These are phyloP conservation scores for Troides aeacus DNA, from an alignment of 2,888 invertebrate genomes.

Conservation along the genomic window DNA sequence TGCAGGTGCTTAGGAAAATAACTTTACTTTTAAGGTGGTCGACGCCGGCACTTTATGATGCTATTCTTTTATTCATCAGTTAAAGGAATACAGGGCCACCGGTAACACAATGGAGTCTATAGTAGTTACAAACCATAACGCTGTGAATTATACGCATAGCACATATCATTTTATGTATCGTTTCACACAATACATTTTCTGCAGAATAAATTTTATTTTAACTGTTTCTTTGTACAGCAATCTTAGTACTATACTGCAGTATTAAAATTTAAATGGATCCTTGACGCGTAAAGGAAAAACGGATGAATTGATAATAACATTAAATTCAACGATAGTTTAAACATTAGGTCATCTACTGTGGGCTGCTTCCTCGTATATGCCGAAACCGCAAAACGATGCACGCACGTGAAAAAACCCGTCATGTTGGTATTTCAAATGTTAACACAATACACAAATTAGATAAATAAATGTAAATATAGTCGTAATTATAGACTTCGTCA, in stretches of 20 bases:
- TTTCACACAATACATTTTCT: neutral
- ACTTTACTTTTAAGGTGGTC: constrained; percentile 19
- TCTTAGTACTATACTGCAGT: too few species aligned
- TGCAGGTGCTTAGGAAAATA: constrained; percentile 18
- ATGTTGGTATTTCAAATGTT: neutral
- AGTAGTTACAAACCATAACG: constrained; percentile 13
- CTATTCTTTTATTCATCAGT: constrained; percentile 30
- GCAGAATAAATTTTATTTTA: neutral
- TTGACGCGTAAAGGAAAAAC: neutral
- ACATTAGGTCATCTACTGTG: neutral
- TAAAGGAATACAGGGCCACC: constrained; percentile 26
- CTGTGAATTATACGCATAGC: neutral
- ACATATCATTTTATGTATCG: neutral
- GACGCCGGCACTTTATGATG: constrained; percentile 13
- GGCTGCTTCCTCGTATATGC: neutral
- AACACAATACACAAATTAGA: neutral
- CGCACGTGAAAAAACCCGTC: neutral
- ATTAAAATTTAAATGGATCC: neutral
- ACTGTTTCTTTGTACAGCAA: neutral
- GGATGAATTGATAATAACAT: neutral
- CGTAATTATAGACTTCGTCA: neutral
- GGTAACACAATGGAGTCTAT: constrained; percentile 24
- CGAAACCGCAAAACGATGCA: constrained; percentile 1
- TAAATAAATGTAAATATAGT: neutral
- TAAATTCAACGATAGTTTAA: neutral